These are phyloP conservation scores for Bombylius major DNA, from an alignment of 2,888 invertebrate species.

Conservation along the genomic window DNA sequence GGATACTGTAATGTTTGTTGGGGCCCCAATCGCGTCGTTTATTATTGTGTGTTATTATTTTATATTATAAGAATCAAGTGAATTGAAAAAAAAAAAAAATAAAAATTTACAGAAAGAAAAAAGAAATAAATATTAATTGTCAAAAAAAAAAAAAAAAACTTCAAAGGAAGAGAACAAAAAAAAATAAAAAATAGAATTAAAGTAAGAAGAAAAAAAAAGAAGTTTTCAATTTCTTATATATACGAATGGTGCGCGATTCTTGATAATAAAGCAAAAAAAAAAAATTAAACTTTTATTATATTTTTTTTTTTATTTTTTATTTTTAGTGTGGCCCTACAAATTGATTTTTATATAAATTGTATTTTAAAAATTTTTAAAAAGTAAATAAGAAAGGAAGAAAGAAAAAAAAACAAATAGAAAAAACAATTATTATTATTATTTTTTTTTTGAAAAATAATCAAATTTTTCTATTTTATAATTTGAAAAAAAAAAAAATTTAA, in stretches of 20 bases:
- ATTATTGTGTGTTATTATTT: slow-evolving; percentile 3
- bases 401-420: no score
- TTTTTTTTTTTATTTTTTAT: no score
- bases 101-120: not conserved
- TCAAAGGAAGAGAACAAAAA: slow-evolving; percentile 1
- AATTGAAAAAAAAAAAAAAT: not conserved
- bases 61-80: not conserved
- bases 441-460: no score
- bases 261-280: not conserved
- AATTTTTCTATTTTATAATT: no score
- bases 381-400: no score
- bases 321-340: not conserved
- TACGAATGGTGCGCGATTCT: not conserved
- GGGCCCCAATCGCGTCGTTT: slow-evolving; percentile 20
- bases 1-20: slow-evolving; percentile 22
- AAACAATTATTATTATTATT: no score
- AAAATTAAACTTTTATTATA: not conserved
- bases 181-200: not conserved
- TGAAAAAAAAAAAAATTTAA: no score
- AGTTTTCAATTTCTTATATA: not conserved
- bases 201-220: not conserved
- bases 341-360: not conserved
- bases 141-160: not conserved
- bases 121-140: not conserved
- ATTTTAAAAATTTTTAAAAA: not conserved